These are phyloP conservation scores for Rhagophthalmus giganteus DNA, from an alignment of 2,888 invertebrate genomes.

Conservation along the genomic window DNA sequence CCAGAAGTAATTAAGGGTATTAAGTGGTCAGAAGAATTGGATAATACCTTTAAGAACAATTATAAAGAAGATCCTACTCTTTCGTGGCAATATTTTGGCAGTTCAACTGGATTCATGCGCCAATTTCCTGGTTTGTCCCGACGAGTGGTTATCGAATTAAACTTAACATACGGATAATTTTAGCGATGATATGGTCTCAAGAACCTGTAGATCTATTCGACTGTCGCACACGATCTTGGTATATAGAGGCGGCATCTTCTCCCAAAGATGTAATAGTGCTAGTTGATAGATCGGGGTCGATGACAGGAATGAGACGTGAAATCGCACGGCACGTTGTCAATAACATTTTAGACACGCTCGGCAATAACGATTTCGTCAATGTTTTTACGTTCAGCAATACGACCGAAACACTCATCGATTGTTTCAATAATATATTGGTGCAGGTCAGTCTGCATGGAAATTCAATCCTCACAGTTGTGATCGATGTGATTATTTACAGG, in stretches of 20 bases:
- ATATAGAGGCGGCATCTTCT: slow-evolving; percentile 95
- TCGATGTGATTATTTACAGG: too few relatives aligned
- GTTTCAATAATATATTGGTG: slow-evolving; percentile 86
- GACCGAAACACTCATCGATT: slow-evolving; percentile 80
- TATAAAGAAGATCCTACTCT: slow-evolving; percentile 83
- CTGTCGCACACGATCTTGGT: slow-evolving; percentile 93
- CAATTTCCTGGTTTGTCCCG: slow-evolving; percentile 86
- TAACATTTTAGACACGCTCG: slow-evolving; percentile 92
- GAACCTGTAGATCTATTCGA: slow-evolving; percentile 92
- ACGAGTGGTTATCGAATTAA: too few relatives aligned
- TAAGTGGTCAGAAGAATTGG: slow-evolving; percentile 93
- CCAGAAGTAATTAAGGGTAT: slow-evolving; percentile 88
- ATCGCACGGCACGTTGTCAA: slow-evolving; percentile 87
- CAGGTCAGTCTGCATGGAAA: too few relatives aligned
- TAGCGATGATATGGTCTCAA: slow-evolving; percentile 77
- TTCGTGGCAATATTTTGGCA: slow-evolving; percentile 98
- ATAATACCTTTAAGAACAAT: slow-evolving; percentile 85
- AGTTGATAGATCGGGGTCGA: slow-evolving; percentile 69
- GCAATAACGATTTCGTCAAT: slow-evolving; percentile 97
- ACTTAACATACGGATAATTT: slow-evolving; percentile 33
- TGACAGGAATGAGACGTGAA: slow-evolving; percentile 74
- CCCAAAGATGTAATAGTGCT: slow-evolving; percentile 87
- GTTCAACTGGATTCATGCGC: slow-evolving; percentile 94
- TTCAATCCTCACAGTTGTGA: too few relatives aligned
- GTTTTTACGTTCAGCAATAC: slow-evolving; percentile 88